A percentile compares a stretch with the other conserved stretches of the same genome.
These are phyloP conservation scores for Papilio dardanus DNA, from an alignment of 1,140 invertebrate species.

Conservation along the genomic window DNA sequence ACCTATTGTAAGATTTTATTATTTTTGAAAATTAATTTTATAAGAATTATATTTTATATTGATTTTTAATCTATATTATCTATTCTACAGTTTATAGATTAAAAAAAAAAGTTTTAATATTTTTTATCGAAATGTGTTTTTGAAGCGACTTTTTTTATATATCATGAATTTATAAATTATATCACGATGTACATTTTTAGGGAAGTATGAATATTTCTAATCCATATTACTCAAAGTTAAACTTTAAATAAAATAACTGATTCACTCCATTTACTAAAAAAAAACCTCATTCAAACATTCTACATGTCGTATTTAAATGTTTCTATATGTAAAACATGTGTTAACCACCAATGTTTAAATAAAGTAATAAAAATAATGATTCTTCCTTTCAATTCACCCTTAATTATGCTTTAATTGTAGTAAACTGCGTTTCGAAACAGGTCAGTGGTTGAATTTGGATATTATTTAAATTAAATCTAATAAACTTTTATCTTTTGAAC, in stretches of 20 bases:
- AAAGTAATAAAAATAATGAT: not conserved
- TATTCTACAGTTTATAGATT: conserved; percentile 1
- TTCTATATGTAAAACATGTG: conserved; percentile 9
- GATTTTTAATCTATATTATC: conserved; percentile 5
- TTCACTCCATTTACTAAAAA: not conserved
- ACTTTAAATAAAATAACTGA: not conserved
- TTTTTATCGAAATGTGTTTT: conserved; percentile 12
- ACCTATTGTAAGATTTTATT: conserved; percentile 6
- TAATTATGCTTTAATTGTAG: no score
- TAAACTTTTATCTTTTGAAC: not conserved
- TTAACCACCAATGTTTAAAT: not conserved
- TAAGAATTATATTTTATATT: conserved; percentile 1
- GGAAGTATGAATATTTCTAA: conserved; percentile 8
- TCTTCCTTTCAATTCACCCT: not conserved
- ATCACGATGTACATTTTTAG: not conserved
- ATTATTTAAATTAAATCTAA: no score
- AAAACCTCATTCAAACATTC: not conserved
- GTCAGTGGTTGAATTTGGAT: no score
- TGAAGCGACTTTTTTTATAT: not conserved
- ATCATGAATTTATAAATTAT: not conserved
- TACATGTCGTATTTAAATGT: not conserved
- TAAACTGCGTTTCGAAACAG: no score
- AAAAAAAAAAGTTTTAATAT: not conserved
- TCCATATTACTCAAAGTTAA: not conserved
- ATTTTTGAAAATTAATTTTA: not conserved